Conservation (phyloP, 1,140 invertebrate genomes). For the Euwallacea fornicatus region DNA sequence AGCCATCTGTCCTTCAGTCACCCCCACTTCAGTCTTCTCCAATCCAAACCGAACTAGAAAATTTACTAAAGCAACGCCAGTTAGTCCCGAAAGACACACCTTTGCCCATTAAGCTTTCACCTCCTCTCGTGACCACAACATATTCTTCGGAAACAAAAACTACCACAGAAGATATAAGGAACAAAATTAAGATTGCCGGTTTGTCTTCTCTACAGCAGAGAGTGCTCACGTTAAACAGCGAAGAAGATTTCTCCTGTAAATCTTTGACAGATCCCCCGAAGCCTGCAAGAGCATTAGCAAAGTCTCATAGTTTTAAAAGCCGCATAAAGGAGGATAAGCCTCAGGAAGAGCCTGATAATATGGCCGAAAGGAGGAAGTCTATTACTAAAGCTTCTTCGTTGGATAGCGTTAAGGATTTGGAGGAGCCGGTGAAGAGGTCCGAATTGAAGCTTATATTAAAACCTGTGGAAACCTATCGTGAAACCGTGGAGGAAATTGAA, state of each 20-base stretch:
- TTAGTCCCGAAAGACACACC: constrained; percentile 15
- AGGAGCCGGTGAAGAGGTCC: constrained; percentile 46
- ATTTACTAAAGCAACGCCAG: constrained; percentile 45
- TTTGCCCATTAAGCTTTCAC: constrained; percentile 24
- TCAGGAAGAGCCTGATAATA: constrained; percentile 17
- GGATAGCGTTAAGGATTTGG: constrained; percentile 61
- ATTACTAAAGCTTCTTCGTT: constrained; percentile 52
- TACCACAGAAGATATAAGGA: constrained; percentile 46
- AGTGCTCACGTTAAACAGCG: constrained; percentile 42
- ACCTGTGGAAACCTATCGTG: not conserved
- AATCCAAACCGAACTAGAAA: constrained; percentile 48
- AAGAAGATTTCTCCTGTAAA: constrained; percentile 52
- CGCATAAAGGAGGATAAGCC: constrained; percentile 5
- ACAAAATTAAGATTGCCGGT: constrained; percentile 56
- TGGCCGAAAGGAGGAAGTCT: constrained; percentile 19
- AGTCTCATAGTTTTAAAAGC: constrained; percentile 66
- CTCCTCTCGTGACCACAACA: constrained; percentile 18
- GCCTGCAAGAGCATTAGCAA: constrained; percentile 64
- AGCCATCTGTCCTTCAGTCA: constrained; percentile 34
- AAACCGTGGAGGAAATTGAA: constrained; percentile 27
- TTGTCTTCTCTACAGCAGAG: constrained; percentile 58
- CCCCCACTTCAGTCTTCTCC: constrained; percentile 40
- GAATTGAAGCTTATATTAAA: constrained; percentile 33
- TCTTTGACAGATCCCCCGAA: constrained; percentile 55
- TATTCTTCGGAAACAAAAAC: constrained; percentile 18